Percentiles rank a stretch among this genome's conserved stretches.
phyloP scores from a whole-genome alignment of 1,140 invertebrate species.

The Periplaneta americana region DNA sequence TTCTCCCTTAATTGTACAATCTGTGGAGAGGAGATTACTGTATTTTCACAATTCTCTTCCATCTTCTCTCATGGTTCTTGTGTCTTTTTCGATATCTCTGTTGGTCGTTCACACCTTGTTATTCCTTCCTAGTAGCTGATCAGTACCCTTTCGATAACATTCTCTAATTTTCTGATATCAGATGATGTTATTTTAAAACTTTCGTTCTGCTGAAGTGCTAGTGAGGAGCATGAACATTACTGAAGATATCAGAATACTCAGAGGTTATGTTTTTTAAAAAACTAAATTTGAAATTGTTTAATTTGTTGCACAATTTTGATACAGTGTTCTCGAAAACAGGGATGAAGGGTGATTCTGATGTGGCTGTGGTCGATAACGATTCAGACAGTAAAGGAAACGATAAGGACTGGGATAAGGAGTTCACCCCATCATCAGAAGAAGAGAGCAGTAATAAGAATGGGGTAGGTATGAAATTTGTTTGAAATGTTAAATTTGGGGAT shows the following conservation, averaged over 20 bases:
- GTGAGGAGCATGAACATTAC: not conserved
- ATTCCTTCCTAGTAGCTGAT: too few species aligned
- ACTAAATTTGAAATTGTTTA: too few species aligned
- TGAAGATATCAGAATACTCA: not conserved
- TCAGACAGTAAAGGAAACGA: constrained; percentile 9
- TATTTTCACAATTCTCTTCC: too few species aligned
- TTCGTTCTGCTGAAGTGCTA: not conserved
- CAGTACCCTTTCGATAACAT: too few species aligned
- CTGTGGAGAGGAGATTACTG: too few species aligned
- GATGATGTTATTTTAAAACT: too few species aligned
- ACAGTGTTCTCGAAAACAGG: not conserved
- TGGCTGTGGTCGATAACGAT: constrained; percentile 20
- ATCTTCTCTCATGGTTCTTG: too few species aligned
- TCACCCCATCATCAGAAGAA: constrained; percentile 2
- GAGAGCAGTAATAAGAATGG: constrained; percentile 17
- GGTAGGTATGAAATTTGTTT: constrained; percentile 10
- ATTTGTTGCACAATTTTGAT: too few species aligned
- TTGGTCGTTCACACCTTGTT: too few species aligned
- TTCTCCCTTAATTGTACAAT: too few species aligned
- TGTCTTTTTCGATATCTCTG: too few species aligned
- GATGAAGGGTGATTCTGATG: constrained; percentile 25
- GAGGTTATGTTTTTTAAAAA: not conserved
- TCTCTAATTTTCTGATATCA: too few species aligned
- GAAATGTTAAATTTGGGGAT: not conserved
- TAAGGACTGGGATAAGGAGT: constrained; percentile 7